These are phyloP conservation scores for Bryconaethiops microstoma DNA, from an alignment of 2,797 vertebrate genomes.

Conservation along the genomic window DNA sequence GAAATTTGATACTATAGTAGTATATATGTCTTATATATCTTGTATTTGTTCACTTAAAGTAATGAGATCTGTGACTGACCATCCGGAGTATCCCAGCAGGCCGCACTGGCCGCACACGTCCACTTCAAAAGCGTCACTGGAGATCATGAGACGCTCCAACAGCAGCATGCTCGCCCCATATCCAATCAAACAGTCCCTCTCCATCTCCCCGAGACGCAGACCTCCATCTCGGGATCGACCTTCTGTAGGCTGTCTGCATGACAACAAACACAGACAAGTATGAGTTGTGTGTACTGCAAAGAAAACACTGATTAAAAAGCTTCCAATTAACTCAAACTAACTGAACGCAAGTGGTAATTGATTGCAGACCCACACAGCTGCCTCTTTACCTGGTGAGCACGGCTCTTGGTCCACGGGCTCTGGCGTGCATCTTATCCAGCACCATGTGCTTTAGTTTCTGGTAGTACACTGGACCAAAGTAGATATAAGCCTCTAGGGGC, in stretches of 20 bases:
- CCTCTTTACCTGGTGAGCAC: slow-evolving; percentile 91
- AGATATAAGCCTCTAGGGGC: slow-evolving; percentile 96
- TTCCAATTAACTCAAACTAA: no score
- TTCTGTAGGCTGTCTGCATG: slow-evolving; percentile 93
- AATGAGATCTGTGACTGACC: slow-evolving; percentile 76
- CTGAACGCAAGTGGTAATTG: no score
- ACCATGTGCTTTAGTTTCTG: slow-evolving; percentile 99
- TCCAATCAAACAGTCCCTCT: slow-evolving; percentile 96
- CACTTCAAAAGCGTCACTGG: slow-evolving; percentile 97
- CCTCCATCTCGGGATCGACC: slow-evolving; percentile 96
- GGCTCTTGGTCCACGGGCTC: slow-evolving; percentile 93
- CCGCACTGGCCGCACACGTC: slow-evolving; percentile 97
- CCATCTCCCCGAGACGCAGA: slow-evolving; percentile 97
- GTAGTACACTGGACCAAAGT: slow-evolving; percentile 97
- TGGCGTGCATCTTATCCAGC: slow-evolving; percentile 97
- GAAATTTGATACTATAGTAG: no score
- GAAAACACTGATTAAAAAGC: no score
- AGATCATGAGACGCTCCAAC: slow-evolving; percentile 98
- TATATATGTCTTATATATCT: no score
- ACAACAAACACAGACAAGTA: background rate
- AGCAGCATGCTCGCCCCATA: slow-evolving; percentile 98
- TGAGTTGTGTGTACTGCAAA: background rate
- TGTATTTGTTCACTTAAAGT: background rate
- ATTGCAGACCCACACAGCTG: background rate
- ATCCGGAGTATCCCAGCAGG: slow-evolving; percentile 95